Percentiles rank a stretch among this genome's conserved stretches.
Evolutionary conservation across 2,113 vertebrate genomes (phyloP).

Genomic region (Paracanthobrama guichenoti): DNA sequence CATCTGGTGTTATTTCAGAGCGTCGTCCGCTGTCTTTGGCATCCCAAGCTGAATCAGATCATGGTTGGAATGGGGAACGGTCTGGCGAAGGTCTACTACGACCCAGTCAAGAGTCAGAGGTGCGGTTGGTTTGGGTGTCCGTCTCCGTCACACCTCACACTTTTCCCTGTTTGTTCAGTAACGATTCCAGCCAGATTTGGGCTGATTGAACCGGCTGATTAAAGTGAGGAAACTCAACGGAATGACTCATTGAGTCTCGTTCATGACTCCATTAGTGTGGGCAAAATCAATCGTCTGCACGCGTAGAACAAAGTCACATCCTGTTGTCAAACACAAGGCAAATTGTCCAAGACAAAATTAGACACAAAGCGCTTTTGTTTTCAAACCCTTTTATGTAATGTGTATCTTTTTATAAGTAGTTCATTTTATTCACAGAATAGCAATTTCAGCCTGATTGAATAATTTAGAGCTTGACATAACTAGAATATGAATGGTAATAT

Average conservation of each 20-base stretch:
- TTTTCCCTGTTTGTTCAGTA: neutral
- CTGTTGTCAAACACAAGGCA: neutral
- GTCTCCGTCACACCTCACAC: neutral
- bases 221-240: neutral
- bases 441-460: neutral
- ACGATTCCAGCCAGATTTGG: neutral
- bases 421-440: too few relatives aligned
- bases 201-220: neutral
- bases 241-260: neutral
- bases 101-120: slow-evolving; percentile 95
- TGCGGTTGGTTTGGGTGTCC: slow-evolving; percentile 59
- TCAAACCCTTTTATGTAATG: too few relatives aligned
- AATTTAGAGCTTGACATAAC: neutral
- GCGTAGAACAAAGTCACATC: neutral
- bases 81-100: slow-evolving; percentile 94
- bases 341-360: too few relatives aligned
- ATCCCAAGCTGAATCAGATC: slow-evolving; percentile 97
- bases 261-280: neutral
- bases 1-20: slow-evolving; percentile 76
- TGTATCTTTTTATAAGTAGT: too few relatives aligned
- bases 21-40: slow-evolving; percentile 96
- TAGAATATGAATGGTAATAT: too few relatives aligned
- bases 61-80: slow-evolving; percentile 96
- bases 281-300: neutral
- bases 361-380: neutral